Percentiles rank a stretch among this genome's conserved stretches.
These are phyloP conservation scores for Lipophrys pholis DNA, from an alignment of 2,113 vertebrate genomes.

Conservation along the genomic window DNA sequence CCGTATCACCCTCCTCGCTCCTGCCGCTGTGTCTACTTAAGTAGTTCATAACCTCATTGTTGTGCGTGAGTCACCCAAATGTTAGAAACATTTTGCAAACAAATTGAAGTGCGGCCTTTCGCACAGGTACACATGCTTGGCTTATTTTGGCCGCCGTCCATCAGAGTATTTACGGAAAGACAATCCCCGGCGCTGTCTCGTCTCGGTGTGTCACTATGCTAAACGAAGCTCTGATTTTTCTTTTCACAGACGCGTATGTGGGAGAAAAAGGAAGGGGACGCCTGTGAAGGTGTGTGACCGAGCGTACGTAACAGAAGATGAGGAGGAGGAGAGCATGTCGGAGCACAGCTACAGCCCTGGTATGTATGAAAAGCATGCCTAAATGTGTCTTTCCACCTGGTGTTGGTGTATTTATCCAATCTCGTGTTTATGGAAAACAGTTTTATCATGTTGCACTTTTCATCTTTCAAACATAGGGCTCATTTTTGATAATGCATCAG, in stretches of 20 bases:
- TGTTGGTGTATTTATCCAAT: conserved; percentile 20
- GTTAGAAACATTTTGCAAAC: too few relatives aligned
- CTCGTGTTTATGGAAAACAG: conserved; percentile 23
- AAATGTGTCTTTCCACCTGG: conserved; percentile 24
- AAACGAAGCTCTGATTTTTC: conserved; percentile 27
- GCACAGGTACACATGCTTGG: not conserved
- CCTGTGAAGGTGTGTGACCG: conserved; percentile 86
- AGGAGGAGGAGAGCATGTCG: conserved; percentile 86
- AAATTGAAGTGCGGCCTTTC: not conserved
- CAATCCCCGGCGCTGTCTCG: not conserved
- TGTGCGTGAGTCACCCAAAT: not conserved
- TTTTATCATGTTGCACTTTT: not conserved
- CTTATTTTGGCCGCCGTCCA: not conserved
- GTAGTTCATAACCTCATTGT: not conserved
- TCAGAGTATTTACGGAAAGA: not conserved
- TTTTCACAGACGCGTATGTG: conserved; percentile 80
- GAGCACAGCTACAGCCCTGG: conserved; percentile 87
- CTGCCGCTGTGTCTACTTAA: not conserved
- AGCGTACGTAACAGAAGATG: conserved; percentile 85
- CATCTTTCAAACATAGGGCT: conserved; percentile 4
- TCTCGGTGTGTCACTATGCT: conserved; percentile 4
- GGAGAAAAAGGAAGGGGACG: conserved; percentile 85
- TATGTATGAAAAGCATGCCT: conserved; percentile 45
- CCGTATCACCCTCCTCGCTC: too few relatives aligned
- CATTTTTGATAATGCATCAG: not conserved